These are phyloP conservation scores for Macrostomum lignano DNA, from an alignment of 1,140 invertebrate species.

Conservation along the genomic window DNA sequence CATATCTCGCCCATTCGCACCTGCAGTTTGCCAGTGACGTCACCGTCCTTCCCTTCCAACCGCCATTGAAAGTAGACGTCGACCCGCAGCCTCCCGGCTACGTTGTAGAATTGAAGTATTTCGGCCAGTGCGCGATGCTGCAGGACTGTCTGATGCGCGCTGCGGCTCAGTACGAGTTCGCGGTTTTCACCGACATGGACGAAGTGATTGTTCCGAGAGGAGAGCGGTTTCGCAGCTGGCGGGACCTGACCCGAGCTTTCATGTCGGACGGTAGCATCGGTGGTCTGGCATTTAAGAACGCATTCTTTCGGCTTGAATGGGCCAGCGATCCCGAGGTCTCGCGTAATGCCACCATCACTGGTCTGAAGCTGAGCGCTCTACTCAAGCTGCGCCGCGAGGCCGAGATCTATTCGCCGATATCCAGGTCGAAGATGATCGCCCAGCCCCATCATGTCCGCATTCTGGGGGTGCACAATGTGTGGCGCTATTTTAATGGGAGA, in stretches of 20 bases:
- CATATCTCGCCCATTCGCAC: too few relatives aligned
- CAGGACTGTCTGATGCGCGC: constrained; percentile 72
- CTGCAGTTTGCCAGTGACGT: too few relatives aligned
- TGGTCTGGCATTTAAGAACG: constrained; percentile 42
- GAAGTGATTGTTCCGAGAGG: constrained; percentile 59
- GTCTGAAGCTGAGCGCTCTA: constrained; percentile 3
- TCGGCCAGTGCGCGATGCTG: constrained; percentile 59
- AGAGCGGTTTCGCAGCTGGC: constrained; percentile 10
- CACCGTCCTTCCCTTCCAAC: constrained; percentile 48
- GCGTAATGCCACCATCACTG: constrained; percentile 1
- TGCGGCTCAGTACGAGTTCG: constrained; percentile 47
- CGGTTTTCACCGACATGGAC: constrained; percentile 58
- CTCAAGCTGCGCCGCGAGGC: constrained; percentile 3
- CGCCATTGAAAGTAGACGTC: constrained; percentile 36
- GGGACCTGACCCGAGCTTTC: constrained; percentile 10
- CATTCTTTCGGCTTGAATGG: constrained; percentile 66
- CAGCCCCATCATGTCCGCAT: background rate
- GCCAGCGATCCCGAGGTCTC: constrained; percentile 33
- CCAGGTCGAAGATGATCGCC: constrained; percentile 6
- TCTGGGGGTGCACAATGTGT: constrained; percentile 6
- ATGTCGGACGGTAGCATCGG: background rate
- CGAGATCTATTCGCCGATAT: background rate
- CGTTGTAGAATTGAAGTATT: constrained; percentile 66
- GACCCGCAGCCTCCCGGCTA: constrained; percentile 8
- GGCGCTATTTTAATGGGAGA: too few relatives aligned